Percentiles rank a stretch among this genome's conserved stretches.
Evolutionary conservation across 2,797 vertebrate species (phyloP).

Genomic region (Bufotes viridis): DNA sequence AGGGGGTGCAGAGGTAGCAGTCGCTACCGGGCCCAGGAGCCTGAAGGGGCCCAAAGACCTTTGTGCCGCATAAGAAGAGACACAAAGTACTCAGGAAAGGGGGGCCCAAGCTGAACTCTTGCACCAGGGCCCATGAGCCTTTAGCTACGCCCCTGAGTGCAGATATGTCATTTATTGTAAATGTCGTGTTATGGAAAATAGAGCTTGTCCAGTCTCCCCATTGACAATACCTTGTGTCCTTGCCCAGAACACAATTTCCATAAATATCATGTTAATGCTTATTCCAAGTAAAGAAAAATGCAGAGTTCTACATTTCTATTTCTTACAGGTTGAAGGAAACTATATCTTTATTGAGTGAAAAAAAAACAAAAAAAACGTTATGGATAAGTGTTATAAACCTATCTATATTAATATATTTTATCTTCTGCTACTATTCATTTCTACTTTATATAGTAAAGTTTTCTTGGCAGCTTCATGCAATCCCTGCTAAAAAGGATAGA

Average conservation of each 20-base stretch:
- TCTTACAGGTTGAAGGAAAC: slow-evolving; percentile 14
- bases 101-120: no score
- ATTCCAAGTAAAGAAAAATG: not conserved
- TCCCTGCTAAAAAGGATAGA: slow-evolving; percentile 64
- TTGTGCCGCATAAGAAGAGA: no score
- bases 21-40: no score
- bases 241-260: slow-evolving; percentile 36
- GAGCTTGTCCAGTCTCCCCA: not conserved
- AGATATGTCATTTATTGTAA: not conserved
- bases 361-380: not conserved
- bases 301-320: not conserved
- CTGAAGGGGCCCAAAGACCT: no score
- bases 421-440: slow-evolving; percentile 36
- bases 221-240: not conserved
- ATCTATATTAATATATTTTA: slow-evolving; percentile 56
- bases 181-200: not conserved
- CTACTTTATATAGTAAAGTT: slow-evolving; percentile 52
- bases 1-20: no score
- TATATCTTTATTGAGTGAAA: slow-evolving; percentile 27
- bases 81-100: no score
- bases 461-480: slow-evolving; percentile 55
- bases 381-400: slow-evolving; percentile 42
- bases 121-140: no score
- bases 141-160: no score
- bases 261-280: slow-evolving; percentile 6